These are phyloP conservation scores for Andrena cerasifolii DNA, from an alignment of 1,140 invertebrate species.

Conservation along the genomic window DNA sequence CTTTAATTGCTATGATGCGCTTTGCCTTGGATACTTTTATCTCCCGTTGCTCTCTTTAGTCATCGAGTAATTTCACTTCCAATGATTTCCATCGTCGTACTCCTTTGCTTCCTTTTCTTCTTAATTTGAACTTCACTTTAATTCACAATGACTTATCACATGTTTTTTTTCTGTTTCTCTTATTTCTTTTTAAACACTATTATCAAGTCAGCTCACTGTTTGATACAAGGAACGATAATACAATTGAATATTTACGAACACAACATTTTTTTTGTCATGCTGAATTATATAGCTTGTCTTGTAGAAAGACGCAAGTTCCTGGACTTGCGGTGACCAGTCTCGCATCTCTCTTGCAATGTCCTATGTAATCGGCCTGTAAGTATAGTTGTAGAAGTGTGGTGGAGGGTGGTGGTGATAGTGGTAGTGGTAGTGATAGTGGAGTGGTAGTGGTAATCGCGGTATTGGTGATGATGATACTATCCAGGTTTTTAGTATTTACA, in stretches of 20 bases:
- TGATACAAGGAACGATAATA: constrained; percentile 82
- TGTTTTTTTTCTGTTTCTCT: constrained; percentile 73
- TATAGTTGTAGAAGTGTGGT: constrained; percentile 70
- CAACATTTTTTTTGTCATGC: constrained; percentile 76
- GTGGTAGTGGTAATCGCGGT: constrained; percentile 64
- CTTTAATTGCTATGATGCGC: constrained; percentile 47
- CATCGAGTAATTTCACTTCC: constrained; percentile 67
- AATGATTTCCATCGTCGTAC: constrained; percentile 49
- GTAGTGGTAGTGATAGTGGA: constrained; percentile 60
- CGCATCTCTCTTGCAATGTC: constrained; percentile 69
- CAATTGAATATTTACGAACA: constrained; percentile 82
- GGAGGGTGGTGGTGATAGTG: constrained; percentile 62
- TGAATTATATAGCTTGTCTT: constrained; percentile 74
- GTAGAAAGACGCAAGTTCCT: constrained; percentile 69
- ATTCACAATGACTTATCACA: constrained; percentile 82
- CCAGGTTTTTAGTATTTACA: constrained; percentile 75
- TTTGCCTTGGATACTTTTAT: constrained; percentile 53
- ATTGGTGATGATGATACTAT: constrained; percentile 69
- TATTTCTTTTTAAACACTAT: constrained; percentile 77
- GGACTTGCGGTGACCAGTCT: constrained; percentile 68
- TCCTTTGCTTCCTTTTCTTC: constrained; percentile 51
- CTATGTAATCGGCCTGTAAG: constrained; percentile 67
- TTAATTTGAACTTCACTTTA: constrained; percentile 73
- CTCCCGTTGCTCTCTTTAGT: constrained; percentile 58
- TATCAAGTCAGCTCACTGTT: constrained; percentile 81